Base-by-base conservation (phyloP, 2,797 vertebrate species). In the Thalassophryne amazonica region DNA sequence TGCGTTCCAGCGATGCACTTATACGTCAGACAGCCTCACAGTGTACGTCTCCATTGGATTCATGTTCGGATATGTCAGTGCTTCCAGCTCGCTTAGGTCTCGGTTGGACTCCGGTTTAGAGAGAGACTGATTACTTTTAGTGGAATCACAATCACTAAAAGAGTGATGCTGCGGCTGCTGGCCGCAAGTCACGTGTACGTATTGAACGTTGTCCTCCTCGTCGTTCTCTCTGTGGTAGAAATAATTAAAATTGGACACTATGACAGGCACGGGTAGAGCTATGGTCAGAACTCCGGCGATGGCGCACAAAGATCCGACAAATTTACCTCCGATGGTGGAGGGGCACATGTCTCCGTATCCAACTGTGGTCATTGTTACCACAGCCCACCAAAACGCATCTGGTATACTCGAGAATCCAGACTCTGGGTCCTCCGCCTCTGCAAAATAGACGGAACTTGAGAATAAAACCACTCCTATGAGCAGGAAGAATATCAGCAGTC, bases 191-290 rank as follows among this genome's bases (percentile, higher is more conserved):
- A 98, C 94, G 0, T 98, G 96, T 0, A 91, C 89, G 20, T 94
- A 96, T 52, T 92, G 87, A 6, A 84, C 65, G 10, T 92, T 91
- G 28, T 95, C 93, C 62, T 93, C 94, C 0, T 94, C 90, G 12
- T 93, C 89, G 1, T 93, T 95, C 69, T 95, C 96, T 31, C 95
- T 86, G 78, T 97, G 95, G 76, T 98, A 98, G 85, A 97, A 98
- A 83, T 98, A 98, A 81, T 96, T 98, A 81, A 98, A 98, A 85
- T 98, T 98, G 27, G 95, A 97, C 29, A 98, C 96, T 0, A 98
- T 98, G 7, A 98, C 95, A 0, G 96, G 95, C 1, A 98, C 96
- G 0, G 96, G 96, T 0, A 97, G 66, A 0, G 96, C 95, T 2
- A 98, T 97, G 32, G 95, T 97, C 2, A 98, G 90, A 30, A 97